phyloP scores from a whole-genome alignment of 1,140 invertebrate species.

The Caerostris extrusa region DNA sequence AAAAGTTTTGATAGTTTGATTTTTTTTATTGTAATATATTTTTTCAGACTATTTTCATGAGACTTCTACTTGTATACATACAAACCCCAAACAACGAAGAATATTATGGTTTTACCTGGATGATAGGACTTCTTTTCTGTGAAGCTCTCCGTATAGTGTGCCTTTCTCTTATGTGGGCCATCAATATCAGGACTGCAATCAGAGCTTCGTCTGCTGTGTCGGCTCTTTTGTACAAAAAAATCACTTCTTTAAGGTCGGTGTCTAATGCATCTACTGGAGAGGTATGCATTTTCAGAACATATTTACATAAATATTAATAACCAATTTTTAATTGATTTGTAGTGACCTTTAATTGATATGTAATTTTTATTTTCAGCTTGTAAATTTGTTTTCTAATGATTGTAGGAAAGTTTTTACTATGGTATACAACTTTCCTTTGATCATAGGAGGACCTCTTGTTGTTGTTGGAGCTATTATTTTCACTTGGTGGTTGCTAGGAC shows the following conservation, averaged over 20 bases:
- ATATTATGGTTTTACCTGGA: conserved; percentile 83
- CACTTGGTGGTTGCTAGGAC: conserved; percentile 85
- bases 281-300: conserved; percentile 81
- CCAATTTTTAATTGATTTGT: not conserved
- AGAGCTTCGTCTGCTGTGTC: conserved; percentile 79
- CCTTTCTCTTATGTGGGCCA: conserved; percentile 85
- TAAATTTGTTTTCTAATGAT: conserved; percentile 88
- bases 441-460: conserved; percentile 86
- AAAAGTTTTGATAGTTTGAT: not conserved
- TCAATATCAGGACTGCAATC: conserved; percentile 82
- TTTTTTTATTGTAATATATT: not conserved
- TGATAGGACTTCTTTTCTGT: conserved; percentile 82
- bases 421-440: conserved; percentile 85
- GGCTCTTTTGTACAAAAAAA: conserved; percentile 86
- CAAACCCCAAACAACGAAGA: conserved; percentile 81
- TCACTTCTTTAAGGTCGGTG: conserved; percentile 84
- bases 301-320: not conserved
- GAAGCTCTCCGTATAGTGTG: conserved; percentile 85
- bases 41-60: conserved; percentile 84
- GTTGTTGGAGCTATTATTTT: conserved; percentile 85
- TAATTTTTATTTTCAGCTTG: conserved; percentile 83
- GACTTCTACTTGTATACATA: conserved; percentile 83
- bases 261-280: conserved; percentile 85
- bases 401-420: conserved; percentile 86
- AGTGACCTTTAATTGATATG: not conserved